A percentile compares a stretch with the other conserved stretches of the same genome.
Conservation (phyloP, 2,888 invertebrate species). For the Drosophila kambysellisi region DNA sequence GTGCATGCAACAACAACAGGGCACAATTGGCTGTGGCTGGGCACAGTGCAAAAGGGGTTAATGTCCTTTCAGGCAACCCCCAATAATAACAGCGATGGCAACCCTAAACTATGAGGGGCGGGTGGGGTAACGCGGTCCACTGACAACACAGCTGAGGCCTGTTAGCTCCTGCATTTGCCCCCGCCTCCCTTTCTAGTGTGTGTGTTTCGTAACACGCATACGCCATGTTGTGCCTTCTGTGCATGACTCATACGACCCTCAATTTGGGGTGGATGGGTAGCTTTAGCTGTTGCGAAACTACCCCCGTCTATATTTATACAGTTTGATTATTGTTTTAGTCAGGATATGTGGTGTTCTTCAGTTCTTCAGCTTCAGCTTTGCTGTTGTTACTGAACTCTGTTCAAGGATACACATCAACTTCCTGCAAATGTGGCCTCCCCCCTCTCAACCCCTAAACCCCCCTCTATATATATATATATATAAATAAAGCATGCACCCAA, state of each 20-base stretch:
- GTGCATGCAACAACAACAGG: conserved; percentile 1
- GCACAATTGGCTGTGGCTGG: conserved; percentile 45
- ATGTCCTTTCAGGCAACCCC: conserved; percentile 68
- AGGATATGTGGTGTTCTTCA: conserved; percentile 10
- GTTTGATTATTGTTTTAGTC: conserved; percentile 35
- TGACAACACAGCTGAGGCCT: conserved; percentile 22
- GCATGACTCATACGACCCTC: conserved; percentile 58
- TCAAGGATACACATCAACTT: conserved; percentile 41
- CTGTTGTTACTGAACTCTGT: conserved; percentile 6
- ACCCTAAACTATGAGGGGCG: conserved; percentile 12
- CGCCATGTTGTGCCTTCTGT: conserved; percentile 52
- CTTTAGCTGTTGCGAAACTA: conserved; percentile 40
- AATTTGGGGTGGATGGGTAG: background rate
- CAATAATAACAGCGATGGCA: conserved; percentile 21
- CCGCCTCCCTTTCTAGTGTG: background rate
- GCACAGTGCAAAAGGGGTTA: conserved; percentile 53
- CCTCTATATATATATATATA: background rate
- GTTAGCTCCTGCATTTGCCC: conserved; percentile 38
- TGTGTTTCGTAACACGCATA: conserved; percentile 47
- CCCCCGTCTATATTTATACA: conserved; percentile 50
- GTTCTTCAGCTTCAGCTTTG: background rate
- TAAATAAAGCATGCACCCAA: conserved; percentile 24
- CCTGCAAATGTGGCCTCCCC: conserved; percentile 8
- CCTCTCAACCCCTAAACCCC: background rate
- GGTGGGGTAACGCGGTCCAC: background rate